Conservation (phyloP, 2,113 vertebrate genomes). For the Centropristis striata region DNA sequence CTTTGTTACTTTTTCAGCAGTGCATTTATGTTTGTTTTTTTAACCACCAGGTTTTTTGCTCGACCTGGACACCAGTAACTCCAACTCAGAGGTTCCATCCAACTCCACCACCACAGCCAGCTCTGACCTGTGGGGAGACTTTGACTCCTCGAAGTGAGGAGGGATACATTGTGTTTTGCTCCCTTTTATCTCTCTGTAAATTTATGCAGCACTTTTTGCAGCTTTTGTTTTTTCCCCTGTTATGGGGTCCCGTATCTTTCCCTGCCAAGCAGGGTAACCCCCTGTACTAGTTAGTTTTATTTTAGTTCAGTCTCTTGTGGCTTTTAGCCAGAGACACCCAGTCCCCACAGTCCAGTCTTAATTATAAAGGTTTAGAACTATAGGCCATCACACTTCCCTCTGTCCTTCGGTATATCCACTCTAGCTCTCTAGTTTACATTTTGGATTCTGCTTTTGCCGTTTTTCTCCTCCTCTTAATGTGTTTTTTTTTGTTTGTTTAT, state of each 20-base stretch:
- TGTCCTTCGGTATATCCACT: conserved; percentile 9
- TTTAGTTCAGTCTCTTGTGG: conserved; percentile 32
- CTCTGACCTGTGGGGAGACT: conserved; percentile 94
- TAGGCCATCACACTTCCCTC: background rate
- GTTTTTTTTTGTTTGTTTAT: conserved; percentile 38
- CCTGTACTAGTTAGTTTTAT: conserved; percentile 24
- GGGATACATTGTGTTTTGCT: background rate
- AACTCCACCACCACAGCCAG: conserved; percentile 59
- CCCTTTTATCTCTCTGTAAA: conserved; percentile 40
- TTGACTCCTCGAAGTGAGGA: conserved; percentile 91
- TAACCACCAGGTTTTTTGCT: conserved; percentile 76
- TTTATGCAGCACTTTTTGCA: conserved; percentile 66
- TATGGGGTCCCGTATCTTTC: conserved; percentile 38
- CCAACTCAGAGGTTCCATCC: conserved; percentile 73
- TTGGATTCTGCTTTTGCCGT: background rate
- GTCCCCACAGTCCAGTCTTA: conserved; percentile 31
- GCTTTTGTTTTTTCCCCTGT: conserved; percentile 38
- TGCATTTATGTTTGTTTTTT: background rate
- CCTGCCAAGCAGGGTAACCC: conserved; percentile 55
- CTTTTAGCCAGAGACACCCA: conserved; percentile 14
- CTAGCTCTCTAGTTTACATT: conserved; percentile 14
- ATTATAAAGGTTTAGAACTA: background rate
- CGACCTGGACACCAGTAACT: conserved; percentile 82
- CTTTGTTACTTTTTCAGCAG: too few relatives aligned
- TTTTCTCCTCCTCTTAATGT: background rate